phyloP scores from a whole-genome alignment of 2,888 invertebrate genomes.

The Lissocephala sabroskyi region DNA sequence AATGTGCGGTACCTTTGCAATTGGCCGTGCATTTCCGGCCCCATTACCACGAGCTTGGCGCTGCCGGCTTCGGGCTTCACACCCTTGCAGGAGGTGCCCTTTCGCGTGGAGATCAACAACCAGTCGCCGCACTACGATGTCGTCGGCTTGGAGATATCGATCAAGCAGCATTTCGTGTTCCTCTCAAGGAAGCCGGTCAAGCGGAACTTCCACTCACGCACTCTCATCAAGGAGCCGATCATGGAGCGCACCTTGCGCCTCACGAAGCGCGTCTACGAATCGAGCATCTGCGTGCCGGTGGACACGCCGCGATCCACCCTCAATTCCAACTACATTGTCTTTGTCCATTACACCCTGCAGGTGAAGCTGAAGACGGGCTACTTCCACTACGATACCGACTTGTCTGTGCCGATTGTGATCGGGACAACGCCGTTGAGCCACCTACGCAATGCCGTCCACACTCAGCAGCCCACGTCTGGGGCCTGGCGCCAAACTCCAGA shows the following conservation, averaged over 20 bases:
- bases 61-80: constrained; percentile 82
- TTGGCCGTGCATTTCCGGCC: constrained; percentile 67
- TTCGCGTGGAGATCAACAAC: constrained; percentile 81
- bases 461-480: constrained; percentile 37
- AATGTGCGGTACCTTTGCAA: constrained; percentile 65
- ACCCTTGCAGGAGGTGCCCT: constrained; percentile 80
- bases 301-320: constrained; percentile 81
- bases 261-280: constrained; percentile 74
- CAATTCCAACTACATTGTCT: constrained; percentile 64
- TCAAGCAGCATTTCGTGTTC: constrained; percentile 65
- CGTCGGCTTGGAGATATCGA: constrained; percentile 54
- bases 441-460: constrained; percentile 28
- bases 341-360: constrained; percentile 62
- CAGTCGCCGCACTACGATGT: constrained; percentile 68
- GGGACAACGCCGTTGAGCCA: constrained; percentile 60
- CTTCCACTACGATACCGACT: constrained; percentile 62
- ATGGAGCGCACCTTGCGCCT: constrained; percentile 54
- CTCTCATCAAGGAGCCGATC: constrained; percentile 52
- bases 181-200: constrained; percentile 65
- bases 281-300: constrained; percentile 74
- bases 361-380: constrained; percentile 60
- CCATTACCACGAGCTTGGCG: constrained; percentile 50
- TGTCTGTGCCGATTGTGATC: constrained; percentile 59
- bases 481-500: constrained; percentile 32
- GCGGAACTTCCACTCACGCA: constrained; percentile 62